These are phyloP conservation scores for Pemphredon lugubris DNA, from an alignment of 2,888 invertebrate species.

Conservation along the genomic window DNA sequence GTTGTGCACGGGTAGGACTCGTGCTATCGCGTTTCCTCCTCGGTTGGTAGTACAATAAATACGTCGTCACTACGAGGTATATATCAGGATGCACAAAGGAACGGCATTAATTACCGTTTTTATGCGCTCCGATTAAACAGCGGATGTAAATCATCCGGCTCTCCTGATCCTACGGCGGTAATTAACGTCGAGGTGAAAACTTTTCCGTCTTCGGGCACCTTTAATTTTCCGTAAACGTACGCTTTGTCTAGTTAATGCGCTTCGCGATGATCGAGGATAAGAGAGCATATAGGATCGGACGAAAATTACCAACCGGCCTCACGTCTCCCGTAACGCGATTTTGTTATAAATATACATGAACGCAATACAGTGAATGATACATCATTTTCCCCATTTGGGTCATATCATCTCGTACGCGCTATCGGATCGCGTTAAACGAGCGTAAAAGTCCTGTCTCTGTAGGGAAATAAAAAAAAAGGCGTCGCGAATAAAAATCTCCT, in stretches of 20 bases:
- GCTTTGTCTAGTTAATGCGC: constrained; percentile 36
- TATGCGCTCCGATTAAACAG: constrained; percentile 22
- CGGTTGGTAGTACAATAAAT: constrained; percentile 11
- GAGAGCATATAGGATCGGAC: neutral
- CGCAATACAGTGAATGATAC: neutral
- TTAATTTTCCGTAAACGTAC: constrained; percentile 55
- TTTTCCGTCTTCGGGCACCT: constrained; percentile 24
- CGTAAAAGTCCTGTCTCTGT: neutral
- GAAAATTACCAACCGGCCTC: constrained; percentile 24
- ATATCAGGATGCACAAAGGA: constrained; percentile 26
- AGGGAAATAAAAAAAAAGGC: too few relatives aligned
- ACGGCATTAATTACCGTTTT: constrained; percentile 40
- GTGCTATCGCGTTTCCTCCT: neutral
- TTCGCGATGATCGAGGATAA: constrained; percentile 52
- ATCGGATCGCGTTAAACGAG: neutral
- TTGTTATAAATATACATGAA: constrained; percentile 4
- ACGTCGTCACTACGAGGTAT: constrained; percentile 30
- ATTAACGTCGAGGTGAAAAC: constrained; percentile 33
- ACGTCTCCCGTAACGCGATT: constrained; percentile 9
- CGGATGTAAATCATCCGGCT: constrained; percentile 32
- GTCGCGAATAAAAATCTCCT: too few relatives aligned
- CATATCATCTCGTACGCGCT: neutral
- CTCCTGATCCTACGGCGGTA: constrained; percentile 20
- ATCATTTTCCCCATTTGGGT: neutral
- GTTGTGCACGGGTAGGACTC: neutral